Evolutionary conservation across 2,113 vertebrate genomes (phyloP), one percentile per base, ranked within the genome.

Genomic region (Lipophrys pholis): DNA sequence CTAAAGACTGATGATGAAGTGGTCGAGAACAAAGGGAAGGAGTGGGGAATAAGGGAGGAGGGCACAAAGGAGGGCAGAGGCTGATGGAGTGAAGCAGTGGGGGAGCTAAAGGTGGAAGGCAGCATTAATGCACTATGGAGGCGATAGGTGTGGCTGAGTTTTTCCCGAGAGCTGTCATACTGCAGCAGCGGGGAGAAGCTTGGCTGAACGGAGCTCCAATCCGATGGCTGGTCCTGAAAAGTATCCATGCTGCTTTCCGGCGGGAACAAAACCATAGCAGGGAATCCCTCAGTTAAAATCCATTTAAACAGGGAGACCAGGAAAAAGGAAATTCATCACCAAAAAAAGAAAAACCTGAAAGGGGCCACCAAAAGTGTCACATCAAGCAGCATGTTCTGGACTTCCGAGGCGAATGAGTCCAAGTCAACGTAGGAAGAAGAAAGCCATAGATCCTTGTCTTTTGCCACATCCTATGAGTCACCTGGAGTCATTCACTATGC

Each of bases 181-280:
- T 76, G 81, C 69, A 87, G 83, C 36, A 90, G 69, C 1, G 90
- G 80, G 48, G 83, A 66, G n/a, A 73, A 78, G 49, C 84, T 90
- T 55, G 87, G 48, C 30, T n/a, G 73, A 40, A 50, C 61, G 8
- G 82, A 71, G 76, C 56, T 43, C 62, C 65, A 39, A 12, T 70
- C 70, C 0, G 30, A n/a, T 1, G 35, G 45, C 7, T 17, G 69
- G 50, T 72, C 78, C 82, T 35, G 81, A 36, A 58, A 69, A 49
- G 35, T 59, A 65, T 81, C 86, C 91, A 92, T 92, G 59, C 43
- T 69, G 77, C 21, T 70, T 53, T 5, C 49, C 7, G 2, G 42
- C 2, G 5, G 8, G 5, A 40, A 9, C 8, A 16, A 30, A 68
- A 11, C 30, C 43, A 46, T 63, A 48, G 6, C 11, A 46, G 9